Evolutionary conservation across 2,113 vertebrate species (phyloP), one percentile per base, ranked within the genome.

Genomic region (Callipepla californica): DNA sequence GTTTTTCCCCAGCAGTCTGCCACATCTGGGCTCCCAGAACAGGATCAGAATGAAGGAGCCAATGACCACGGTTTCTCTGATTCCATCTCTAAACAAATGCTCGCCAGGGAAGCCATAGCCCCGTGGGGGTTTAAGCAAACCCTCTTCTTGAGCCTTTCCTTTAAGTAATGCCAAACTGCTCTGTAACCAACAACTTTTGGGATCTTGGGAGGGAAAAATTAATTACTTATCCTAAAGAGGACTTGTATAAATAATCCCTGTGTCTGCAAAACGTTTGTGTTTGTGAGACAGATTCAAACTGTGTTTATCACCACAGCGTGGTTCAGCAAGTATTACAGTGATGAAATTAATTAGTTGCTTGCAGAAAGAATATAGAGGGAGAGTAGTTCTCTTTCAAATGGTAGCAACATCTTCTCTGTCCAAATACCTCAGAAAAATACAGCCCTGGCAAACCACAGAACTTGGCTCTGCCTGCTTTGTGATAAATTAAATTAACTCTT

Each of bases 361-460:
- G 87, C 65, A 94, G 92, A 91, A 85, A 85, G 65, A 81, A 72
- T 50, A 78, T 58, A 34, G 13, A 70, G 22, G 63, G 66, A 61
- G 34, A 80, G 17, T 2, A 13, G 38, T 55, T 53, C 36, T 51
- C 51, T 45, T 44, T 83, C 67, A 73, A 92, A 77, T 77, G 79
- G 93, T n/a, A 92, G 69, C 72, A 92, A 75, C 26, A 91, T 78
- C 75, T 93, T 74, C 78, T 86, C 82, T 90, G 86, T 74, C 74
- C 86, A 85, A 87, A 86, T n/a, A 53, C 44, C 32, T 69, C 74
- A 61, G 38, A 32, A 30, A 66, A 47, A 14, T 5, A 40, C 13
- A 75, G 40, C 8, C 62, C 50, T 32, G 21, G 15, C 6, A 62
- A 19, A 45, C 22, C 17, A 11, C 61, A 47, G 25, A 13, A 13